phyloP scores from a whole-genome alignment of 2,797 vertebrate species.

The Epinephelus awoara region DNA sequence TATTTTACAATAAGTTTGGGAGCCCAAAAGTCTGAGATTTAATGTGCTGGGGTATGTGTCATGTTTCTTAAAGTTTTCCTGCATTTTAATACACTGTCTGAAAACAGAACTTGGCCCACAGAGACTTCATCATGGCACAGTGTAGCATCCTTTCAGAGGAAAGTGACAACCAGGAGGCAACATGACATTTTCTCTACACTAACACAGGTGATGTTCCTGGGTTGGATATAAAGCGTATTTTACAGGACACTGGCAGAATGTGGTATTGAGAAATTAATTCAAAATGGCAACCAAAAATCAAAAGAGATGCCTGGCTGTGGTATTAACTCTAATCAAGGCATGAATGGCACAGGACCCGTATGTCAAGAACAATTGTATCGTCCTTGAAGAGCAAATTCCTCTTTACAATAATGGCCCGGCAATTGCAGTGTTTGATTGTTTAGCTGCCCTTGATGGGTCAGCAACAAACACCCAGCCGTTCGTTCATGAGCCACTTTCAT shows the following conservation, averaged over 20 bases:
- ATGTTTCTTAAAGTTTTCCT: constrained; percentile 68
- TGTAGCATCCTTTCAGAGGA: constrained; percentile 57
- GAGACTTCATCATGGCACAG: constrained; percentile 62
- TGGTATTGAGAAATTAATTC: not conserved
- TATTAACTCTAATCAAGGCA: constrained; percentile 52
- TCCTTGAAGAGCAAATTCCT: constrained; percentile 67
- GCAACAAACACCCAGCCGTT: constrained; percentile 49
- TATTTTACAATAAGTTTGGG: constrained; percentile 29
- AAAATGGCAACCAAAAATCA: constrained; percentile 20
- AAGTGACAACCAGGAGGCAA: constrained; percentile 68
- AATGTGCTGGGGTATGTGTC: constrained; percentile 60
- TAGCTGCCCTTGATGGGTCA: constrained; percentile 71
- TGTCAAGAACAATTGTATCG: constrained; percentile 66
- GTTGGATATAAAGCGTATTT: constrained; percentile 36
- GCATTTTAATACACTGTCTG: constrained; percentile 67
- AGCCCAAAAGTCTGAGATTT: constrained; percentile 43
- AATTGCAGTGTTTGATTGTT: constrained; percentile 59
- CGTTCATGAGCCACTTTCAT: constrained; percentile 65
- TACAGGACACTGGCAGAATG: constrained; percentile 32
- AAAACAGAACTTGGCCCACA: constrained; percentile 58
- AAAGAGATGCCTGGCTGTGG: constrained; percentile 24
- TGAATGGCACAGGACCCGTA: constrained; percentile 13
- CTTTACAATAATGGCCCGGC: constrained; percentile 40
- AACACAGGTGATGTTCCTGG: constrained; percentile 36
- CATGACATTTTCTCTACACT: constrained; percentile 57